phyloP scores from a whole-genome alignment of 2,797 vertebrate species.

The Phylloscopus collybita region DNA sequence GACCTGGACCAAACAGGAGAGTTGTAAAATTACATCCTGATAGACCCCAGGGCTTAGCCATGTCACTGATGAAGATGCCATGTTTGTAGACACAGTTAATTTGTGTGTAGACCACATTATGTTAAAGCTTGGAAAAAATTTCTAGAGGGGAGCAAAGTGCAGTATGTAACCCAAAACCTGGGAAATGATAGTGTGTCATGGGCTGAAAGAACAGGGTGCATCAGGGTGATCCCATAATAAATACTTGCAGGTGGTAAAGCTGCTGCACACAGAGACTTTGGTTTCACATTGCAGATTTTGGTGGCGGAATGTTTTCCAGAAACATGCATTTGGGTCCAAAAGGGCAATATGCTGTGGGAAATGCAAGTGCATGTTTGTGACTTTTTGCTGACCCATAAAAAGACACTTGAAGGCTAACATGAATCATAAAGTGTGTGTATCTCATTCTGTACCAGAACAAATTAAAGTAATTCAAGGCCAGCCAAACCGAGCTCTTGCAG shows the following conservation, averaged over 20 bases:
- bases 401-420: neutral
- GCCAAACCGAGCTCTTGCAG: rapidly evolving
- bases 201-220: neutral
- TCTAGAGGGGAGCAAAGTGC: neutral
- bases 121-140: neutral
- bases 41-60: neutral
- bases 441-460: neutral
- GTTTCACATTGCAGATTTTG: neutral
- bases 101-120: neutral
- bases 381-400: neutral
- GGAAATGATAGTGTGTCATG: neutral
- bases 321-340: rapidly evolving
- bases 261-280: neutral
- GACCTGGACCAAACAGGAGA: neutral
- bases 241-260: neutral
- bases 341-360: rapidly evolving
- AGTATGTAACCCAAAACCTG: neutral
- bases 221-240: neutral
- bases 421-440: neutral
- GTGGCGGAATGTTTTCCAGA: neutral
- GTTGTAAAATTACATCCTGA: neutral
- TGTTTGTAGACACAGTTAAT: neutral
- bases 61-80: rapidly evolving
- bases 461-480: neutral
- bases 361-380: rapidly evolving